phyloP scores from a whole-genome alignment of 2,113 vertebrate genomes.

The Leucoraja erinaceus region DNA sequence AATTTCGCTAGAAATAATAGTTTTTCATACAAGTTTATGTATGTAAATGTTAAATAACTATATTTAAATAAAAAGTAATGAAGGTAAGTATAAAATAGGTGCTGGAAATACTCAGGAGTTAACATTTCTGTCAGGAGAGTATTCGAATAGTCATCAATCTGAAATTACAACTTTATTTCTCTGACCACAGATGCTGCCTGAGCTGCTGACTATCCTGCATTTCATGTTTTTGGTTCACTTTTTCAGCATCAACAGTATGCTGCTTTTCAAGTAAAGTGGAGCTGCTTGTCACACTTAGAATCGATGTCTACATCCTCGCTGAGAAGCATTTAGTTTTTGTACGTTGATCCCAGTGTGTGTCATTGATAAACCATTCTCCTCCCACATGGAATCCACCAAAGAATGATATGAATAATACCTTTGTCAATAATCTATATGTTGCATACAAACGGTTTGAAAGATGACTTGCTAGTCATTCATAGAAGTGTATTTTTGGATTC shows the following conservation, averaged over 20 bases:
- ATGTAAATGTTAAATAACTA: background rate
- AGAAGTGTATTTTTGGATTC: background rate
- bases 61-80: background rate
- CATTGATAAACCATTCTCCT: constrained; percentile 23
- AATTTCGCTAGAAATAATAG: background rate
- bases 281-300: background rate
- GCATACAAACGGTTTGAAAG: background rate
- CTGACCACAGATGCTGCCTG: too few relatives aligned
- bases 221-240: too few relatives aligned
- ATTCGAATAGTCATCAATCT: too few relatives aligned
- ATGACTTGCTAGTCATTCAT: background rate
- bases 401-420: constrained; percentile 2
- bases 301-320: background rate
- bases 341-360: background rate
- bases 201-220: too few relatives aligned
- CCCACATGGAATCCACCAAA: constrained; percentile 8
- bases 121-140: too few relatives aligned
- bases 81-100: background rate
- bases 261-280: too few relatives aligned
- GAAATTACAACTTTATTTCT: too few relatives aligned
- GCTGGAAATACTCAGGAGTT: too few relatives aligned
- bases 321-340: constrained; percentile 3
- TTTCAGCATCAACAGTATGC: too few relatives aligned
- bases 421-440: background rate
- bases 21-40: background rate